A percentile compares a stretch with the other conserved stretches of the same genome.
phyloP scores from a whole-genome alignment of 2,888 invertebrate species.

The Amorpha juglandis region DNA sequence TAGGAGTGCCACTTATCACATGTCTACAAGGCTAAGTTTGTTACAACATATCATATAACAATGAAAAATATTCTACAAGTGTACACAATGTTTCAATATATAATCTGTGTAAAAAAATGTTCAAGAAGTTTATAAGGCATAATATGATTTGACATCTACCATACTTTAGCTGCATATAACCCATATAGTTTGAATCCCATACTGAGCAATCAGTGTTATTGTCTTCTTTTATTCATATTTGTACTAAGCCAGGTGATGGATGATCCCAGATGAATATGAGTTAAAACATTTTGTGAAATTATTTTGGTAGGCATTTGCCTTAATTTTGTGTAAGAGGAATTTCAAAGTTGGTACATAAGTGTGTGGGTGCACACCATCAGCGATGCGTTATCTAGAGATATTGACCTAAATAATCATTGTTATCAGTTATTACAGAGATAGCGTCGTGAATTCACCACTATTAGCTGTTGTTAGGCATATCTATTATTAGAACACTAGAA shows the following conservation, averaged over 20 bases:
- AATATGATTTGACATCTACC: too few relatives aligned
- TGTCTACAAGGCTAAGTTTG: conserved; percentile 38
- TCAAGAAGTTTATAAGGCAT: too few relatives aligned
- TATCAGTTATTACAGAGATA: conserved; percentile 74
- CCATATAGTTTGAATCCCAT: too few relatives aligned
- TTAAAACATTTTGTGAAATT: too few relatives aligned
- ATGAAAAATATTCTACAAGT: conserved; percentile 28
- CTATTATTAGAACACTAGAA: conserved; percentile 50
- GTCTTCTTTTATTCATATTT: too few relatives aligned
- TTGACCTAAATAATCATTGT: conserved; percentile 74
- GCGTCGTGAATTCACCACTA: conserved; percentile 47
- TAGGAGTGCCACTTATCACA: conserved; percentile 54
- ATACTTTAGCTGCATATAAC: too few relatives aligned
- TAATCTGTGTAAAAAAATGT: neutral
- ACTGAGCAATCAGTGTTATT: too few relatives aligned
- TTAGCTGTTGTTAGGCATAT: conserved; percentile 49
- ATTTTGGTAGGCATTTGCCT: neutral
- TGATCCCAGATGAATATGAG: too few relatives aligned
- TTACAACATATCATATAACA: conserved; percentile 30
- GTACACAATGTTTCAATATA: neutral
- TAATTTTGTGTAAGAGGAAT: neutral
- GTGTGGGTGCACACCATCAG: conserved; percentile 33
- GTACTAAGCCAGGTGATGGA: too few relatives aligned
- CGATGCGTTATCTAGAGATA: conserved; percentile 67
- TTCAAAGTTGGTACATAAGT: neutral